Evolutionary conservation across 2,113 vertebrate species (phyloP), one percentile per base, ranked within the genome.

Genomic region (Eubucco bourcierii): DNA sequence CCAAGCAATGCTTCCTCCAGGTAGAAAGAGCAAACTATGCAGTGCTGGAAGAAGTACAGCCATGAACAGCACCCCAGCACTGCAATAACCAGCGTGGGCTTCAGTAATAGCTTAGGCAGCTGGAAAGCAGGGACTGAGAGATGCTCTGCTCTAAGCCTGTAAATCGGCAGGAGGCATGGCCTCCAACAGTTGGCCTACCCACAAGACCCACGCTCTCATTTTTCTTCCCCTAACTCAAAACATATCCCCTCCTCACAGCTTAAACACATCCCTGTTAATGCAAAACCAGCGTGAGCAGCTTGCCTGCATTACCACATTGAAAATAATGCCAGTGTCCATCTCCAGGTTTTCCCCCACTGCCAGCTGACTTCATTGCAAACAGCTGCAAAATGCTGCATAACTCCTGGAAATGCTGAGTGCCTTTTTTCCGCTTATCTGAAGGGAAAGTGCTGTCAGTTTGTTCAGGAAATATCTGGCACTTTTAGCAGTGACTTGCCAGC

Each of bases 1-100:
- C 21, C 19, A 1, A 5, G 50, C 2, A 0, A 14, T 28, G 1
- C 11, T 2, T 2, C 19, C 7, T 34, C 19, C 60, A 1, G 0
- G 13, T 0, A 8, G 29, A 5, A 60, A 0, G 52, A 4, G 13
- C 1, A 24, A 27, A 4, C 34, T 2, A 20, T 24, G n/a, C 25
- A 1, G 2, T 0, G 25, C 64, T 11, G 50, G 37, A 4, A 11
- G 4, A 61, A 16, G 50, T 4, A 2, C 19, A 17, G 47, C n/a
- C 63, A 4, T 1, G 8, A 41, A 15, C 1, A 12, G 17, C 65
- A 1, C 6, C 0, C 11, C 24, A 6, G 53, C 37, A 2, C 2
- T 7, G 63, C 1, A 4, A 29, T 65, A 20, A 34, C 31, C 73
- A 0, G 55, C 7, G 10, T 8, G 47, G 16, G 7, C 59, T 24